These are phyloP conservation scores for Syngnathus floridae DNA, from an alignment of 2,113 vertebrate genomes.

Conservation along the genomic window DNA sequence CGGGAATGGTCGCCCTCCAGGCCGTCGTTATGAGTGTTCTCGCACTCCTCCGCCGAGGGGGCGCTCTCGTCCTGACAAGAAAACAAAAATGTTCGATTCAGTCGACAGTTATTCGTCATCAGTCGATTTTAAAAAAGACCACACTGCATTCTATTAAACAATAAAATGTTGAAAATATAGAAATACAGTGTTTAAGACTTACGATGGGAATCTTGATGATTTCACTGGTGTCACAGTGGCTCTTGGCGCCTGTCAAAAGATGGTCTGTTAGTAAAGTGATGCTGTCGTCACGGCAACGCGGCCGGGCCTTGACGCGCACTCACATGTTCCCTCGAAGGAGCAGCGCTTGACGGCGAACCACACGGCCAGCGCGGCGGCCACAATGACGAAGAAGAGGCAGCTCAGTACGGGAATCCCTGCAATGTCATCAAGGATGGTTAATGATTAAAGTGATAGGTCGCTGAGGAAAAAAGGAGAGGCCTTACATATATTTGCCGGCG, in stretches of 20 bases:
- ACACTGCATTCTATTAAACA: too few species aligned
- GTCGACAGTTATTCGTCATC: neutral
- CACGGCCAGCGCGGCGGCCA: neutral
- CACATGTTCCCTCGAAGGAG: conserved; percentile 38
- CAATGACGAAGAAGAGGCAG: neutral
- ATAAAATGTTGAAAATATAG: too few species aligned
- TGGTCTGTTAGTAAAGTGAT: conserved; percentile 1
- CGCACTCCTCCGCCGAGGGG: conserved; percentile 60
- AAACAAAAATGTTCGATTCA: neutral
- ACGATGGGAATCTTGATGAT: conserved; percentile 73
- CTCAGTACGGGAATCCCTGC: conserved; percentile 33
- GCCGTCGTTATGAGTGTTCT: conserved; percentile 64
- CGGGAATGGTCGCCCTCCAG: conserved; percentile 64
- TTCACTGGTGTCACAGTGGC: conserved; percentile 44
- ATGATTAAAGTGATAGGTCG: neutral
- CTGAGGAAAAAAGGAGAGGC: neutral
- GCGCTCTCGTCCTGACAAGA: conserved; percentile 50
- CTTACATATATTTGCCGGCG: conserved; percentile 35
- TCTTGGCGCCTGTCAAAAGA: conserved; percentile 41
- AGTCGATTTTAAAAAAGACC: too few species aligned
- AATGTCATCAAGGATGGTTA: neutral
- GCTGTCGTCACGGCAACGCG: neutral
- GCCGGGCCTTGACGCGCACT: conserved; percentile 18
- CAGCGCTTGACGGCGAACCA: conserved; percentile 26
- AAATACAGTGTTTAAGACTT: conserved; percentile 31